Evolutionary conservation across 2,888 invertebrate species (phyloP).

Genomic region (Lasiommata megera): DNA sequence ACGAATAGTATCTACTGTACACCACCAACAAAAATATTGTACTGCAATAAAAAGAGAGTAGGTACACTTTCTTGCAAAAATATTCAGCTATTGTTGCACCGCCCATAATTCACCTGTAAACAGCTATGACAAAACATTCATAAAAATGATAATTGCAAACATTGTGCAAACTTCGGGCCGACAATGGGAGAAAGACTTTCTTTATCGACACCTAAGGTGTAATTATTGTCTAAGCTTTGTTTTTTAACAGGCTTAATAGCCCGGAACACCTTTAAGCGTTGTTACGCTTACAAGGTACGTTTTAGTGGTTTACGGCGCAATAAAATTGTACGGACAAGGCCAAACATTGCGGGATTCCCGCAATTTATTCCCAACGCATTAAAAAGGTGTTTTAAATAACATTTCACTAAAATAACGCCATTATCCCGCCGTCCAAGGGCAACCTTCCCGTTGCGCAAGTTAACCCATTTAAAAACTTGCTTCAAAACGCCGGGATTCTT

Average conservation of each 20-base stretch:
- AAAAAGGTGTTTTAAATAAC: slow-evolving; percentile 40
- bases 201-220: slow-evolving; percentile 58
- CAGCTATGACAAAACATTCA: slow-evolving; percentile 50
- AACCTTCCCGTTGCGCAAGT: slow-evolving; percentile 43
- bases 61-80: slow-evolving; percentile 19
- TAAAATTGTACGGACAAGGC: slow-evolving; percentile 71
- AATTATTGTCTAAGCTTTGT: slow-evolving; percentile 66
- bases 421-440: slow-evolving; percentile 33
- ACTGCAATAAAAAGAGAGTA: slow-evolving; percentile 28
- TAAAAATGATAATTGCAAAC: slow-evolving; percentile 48
- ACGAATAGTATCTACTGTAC: slow-evolving; percentile 2
- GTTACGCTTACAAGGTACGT: slow-evolving; percentile 65
- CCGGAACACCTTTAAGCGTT: slow-evolving; percentile 65
- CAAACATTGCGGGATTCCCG: slow-evolving; percentile 74
- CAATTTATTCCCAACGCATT: slow-evolving; percentile 45
- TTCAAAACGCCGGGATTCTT: slow-evolving; percentile 50
- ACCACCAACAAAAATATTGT: slow-evolving; percentile 21
- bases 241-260: slow-evolving; percentile 62
- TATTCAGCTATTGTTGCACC: slow-evolving; percentile 31
- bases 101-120: slow-evolving; percentile 56
- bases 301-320: slow-evolving; percentile 76
- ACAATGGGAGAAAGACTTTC: slow-evolving; percentile 76
- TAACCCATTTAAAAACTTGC: slow-evolving; percentile 60
- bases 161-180: slow-evolving; percentile 50
- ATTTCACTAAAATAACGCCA: slow-evolving; percentile 37